Conservation (phyloP, 2,113 vertebrate genomes). For the Atractosteus spatula region DNA sequence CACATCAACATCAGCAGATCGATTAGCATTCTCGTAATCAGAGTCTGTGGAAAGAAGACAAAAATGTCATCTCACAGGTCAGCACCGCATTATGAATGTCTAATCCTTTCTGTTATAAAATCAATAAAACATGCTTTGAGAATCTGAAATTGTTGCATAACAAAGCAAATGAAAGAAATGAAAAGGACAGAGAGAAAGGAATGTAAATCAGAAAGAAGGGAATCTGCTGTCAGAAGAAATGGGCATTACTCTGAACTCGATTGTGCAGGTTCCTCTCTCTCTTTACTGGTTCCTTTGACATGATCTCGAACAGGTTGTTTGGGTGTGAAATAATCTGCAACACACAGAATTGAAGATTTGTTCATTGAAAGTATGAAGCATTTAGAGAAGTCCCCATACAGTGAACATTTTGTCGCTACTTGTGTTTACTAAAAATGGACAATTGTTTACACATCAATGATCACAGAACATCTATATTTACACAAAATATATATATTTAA, state of each 20-base stretch:
- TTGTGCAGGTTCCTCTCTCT: conserved; percentile 70
- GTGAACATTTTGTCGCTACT: too few species aligned
- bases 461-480: background rate
- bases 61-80: conserved; percentile 5
- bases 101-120: background rate
- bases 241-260: conserved; percentile 59
- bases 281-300: conserved; percentile 69
- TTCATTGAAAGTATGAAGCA: background rate
- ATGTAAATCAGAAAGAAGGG: background rate
- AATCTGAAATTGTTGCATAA: background rate
- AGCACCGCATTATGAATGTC: background rate
- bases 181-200: background rate
- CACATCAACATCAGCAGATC: conserved; percentile 63
- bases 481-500: conserved; percentile 3
- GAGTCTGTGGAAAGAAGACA: conserved; percentile 47
- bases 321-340: conserved; percentile 67
- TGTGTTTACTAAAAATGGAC: background rate
- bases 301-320: conserved; percentile 73
- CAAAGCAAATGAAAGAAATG: background rate
- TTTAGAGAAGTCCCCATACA: too few species aligned
- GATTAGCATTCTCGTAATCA: conserved; percentile 64
- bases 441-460: background rate
- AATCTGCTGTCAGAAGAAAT: too few species aligned
- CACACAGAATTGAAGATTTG: background rate
- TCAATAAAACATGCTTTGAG: background rate